phyloP scores from a whole-genome alignment of 2,888 invertebrate species.

The Sinohyriopsis cumingii region DNA sequence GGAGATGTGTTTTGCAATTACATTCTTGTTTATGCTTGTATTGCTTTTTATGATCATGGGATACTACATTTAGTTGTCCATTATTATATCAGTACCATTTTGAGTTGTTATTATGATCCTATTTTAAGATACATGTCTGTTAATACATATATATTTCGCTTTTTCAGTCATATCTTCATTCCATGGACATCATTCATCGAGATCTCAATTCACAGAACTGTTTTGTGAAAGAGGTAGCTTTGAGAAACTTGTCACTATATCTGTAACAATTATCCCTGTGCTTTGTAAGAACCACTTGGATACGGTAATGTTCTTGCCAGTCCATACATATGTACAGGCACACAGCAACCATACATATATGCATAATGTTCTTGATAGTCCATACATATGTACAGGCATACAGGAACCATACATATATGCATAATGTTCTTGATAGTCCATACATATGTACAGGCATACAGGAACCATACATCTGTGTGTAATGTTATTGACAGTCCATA shows the following conservation, averaged over 20 bases:
- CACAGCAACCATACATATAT: not conserved
- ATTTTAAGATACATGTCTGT: too few relatives aligned
- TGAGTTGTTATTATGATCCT: too few relatives aligned
- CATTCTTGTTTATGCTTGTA: too few relatives aligned
- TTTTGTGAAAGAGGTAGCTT: conserved; percentile 84
- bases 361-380: not conserved
- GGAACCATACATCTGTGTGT: not conserved
- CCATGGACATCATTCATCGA: conserved; percentile 94
- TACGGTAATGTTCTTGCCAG: not conserved
- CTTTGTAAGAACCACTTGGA: not conserved
- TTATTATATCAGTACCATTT: too few relatives aligned
- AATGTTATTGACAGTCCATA: too few relatives aligned
- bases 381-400: too few relatives aligned
- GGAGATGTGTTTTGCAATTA: too few relatives aligned
- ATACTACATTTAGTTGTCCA: too few relatives aligned
- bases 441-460: not conserved
- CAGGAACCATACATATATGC: too few relatives aligned
- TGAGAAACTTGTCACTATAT: not conserved
- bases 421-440: too few relatives aligned
- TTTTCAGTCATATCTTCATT: conserved; percentile 83
- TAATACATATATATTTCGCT: not conserved
- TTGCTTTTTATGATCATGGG: too few relatives aligned
- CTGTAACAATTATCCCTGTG: not conserved
- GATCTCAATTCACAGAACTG: conserved; percentile 97
- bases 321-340: not conserved